Evolutionary conservation across 2,113 vertebrate species (phyloP).

Genomic region (Neolamprologus fasciatus): DNA sequence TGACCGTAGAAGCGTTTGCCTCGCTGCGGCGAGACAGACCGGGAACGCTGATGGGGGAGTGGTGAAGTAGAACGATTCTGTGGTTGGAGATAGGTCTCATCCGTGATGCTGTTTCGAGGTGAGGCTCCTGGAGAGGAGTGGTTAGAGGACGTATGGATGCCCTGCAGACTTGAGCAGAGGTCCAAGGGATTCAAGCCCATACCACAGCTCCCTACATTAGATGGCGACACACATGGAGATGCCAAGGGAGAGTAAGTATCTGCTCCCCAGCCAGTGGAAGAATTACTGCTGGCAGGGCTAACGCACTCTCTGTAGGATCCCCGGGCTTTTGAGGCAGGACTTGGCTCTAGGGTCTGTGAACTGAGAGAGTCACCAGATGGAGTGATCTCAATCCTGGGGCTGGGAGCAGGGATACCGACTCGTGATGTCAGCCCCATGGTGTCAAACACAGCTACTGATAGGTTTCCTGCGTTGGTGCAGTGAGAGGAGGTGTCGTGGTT

Average conservation of each 20-base stretch:
- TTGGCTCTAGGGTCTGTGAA: constrained; percentile 73
- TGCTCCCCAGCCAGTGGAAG: constrained; percentile 91
- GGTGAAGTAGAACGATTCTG: constrained; percentile 41
- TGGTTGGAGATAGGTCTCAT: constrained; percentile 83
- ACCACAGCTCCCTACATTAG: constrained; percentile 50
- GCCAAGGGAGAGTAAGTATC: constrained; percentile 82
- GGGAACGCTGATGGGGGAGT: constrained; percentile 76
- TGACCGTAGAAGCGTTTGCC: constrained; percentile 85
- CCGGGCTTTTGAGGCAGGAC: constrained; percentile 69
- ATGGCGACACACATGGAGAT: constrained; percentile 88
- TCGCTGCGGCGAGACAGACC: constrained; percentile 83
- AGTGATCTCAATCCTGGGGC: constrained; percentile 98
- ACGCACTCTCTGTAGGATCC: constrained; percentile 85
- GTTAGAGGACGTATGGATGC: constrained; percentile 86
- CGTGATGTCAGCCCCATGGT: constrained; percentile 42
- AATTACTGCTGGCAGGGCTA: constrained; percentile 96
- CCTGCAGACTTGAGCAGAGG: constrained; percentile 86
- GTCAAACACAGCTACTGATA: not conserved
- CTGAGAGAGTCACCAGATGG: constrained; percentile 83
- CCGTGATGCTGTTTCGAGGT: constrained; percentile 82
- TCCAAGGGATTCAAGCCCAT: constrained; percentile 75
- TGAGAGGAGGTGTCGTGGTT: constrained; percentile 47
- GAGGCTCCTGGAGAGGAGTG: constrained; percentile 92
- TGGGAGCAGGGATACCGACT: constrained; percentile 72
- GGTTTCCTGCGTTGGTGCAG: constrained; percentile 61